These are phyloP conservation scores for Periparus ater DNA, from an alignment of 2,797 vertebrate species.

Conservation along the genomic window DNA sequence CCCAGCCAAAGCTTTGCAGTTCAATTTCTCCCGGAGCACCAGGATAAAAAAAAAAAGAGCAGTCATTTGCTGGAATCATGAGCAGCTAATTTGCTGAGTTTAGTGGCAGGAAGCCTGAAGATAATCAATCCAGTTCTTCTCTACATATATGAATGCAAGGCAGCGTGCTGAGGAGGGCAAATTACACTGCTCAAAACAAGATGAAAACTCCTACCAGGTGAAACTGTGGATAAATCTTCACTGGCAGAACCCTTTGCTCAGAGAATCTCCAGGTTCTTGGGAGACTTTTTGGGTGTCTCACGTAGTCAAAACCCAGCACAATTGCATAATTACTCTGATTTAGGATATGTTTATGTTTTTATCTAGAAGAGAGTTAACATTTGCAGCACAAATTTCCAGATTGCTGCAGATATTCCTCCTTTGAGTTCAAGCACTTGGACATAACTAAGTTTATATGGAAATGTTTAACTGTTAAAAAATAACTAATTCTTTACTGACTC, in stretches of 20 bases:
- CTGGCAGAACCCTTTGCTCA: neutral
- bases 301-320: neutral
- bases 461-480: neutral
- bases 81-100: slow-evolving; percentile 53
- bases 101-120: slow-evolving; percentile 38
- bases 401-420: neutral
- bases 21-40: neutral
- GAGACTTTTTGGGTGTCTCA: neutral
- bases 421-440: neutral
- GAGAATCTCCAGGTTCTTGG: neutral
- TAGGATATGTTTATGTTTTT: neutral
- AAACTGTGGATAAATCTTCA: neutral
- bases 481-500: neutral
- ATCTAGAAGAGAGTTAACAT: neutral
- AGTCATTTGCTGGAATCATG: slow-evolving; percentile 47
- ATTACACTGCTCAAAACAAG: neutral
- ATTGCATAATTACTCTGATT: neutral
- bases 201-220: slow-evolving; percentile 30
- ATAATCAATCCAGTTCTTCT: slow-evolving; percentile 34
- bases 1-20: neutral
- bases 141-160: slow-evolving; percentile 12
- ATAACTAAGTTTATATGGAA: neutral
- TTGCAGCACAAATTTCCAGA: neutral
- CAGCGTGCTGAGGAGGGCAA: slow-evolving; percentile 3
- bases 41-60: neutral